A percentile compares a stretch with the other conserved stretches of the same genome.
phyloP scores from a whole-genome alignment of 2,797 vertebrate species.

The Prunella strophiata region DNA sequence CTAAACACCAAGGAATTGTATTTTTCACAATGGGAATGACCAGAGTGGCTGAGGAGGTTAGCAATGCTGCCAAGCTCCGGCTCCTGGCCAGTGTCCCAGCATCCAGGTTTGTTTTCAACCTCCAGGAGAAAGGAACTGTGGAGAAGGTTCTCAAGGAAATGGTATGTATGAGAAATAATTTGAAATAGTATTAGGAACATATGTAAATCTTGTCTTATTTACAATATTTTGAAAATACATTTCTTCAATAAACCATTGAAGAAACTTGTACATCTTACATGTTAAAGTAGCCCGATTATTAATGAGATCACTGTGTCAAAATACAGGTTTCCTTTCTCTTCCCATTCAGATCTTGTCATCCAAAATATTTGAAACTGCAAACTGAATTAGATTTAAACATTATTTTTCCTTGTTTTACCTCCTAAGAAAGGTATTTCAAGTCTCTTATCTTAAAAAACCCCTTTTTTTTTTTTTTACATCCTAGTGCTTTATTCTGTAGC shows the following conservation, averaged over 20 bases:
- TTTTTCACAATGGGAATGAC: slow-evolving; percentile 91
- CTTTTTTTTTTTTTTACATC: background rate
- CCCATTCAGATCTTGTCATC: background rate
- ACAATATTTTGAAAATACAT: background rate
- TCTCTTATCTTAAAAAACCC: background rate
- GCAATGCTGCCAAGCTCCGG: slow-evolving; percentile 85
- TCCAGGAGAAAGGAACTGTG: slow-evolving; percentile 84
- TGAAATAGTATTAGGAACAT: background rate
- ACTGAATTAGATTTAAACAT: background rate
- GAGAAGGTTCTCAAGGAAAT: slow-evolving; percentile 85
- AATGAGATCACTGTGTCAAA: background rate
- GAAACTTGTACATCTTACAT: background rate
- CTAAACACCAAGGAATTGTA: slow-evolving; percentile 89
- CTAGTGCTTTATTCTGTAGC: background rate
- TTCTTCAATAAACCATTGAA: background rate
- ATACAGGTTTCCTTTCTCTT: background rate
- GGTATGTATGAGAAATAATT: slow-evolving; percentile 77
- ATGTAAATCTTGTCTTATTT: background rate
- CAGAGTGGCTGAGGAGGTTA: slow-evolving; percentile 82
- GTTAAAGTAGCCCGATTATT: background rate
- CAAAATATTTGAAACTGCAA: background rate
- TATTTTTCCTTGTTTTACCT: background rate
- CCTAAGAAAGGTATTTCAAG: background rate
- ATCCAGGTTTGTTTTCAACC: slow-evolving; percentile 84
- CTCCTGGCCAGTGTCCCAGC: slow-evolving; percentile 86